Base-by-base conservation (phyloP, 2,797 vertebrate genomes). In the Scarus forsteni region DNA sequence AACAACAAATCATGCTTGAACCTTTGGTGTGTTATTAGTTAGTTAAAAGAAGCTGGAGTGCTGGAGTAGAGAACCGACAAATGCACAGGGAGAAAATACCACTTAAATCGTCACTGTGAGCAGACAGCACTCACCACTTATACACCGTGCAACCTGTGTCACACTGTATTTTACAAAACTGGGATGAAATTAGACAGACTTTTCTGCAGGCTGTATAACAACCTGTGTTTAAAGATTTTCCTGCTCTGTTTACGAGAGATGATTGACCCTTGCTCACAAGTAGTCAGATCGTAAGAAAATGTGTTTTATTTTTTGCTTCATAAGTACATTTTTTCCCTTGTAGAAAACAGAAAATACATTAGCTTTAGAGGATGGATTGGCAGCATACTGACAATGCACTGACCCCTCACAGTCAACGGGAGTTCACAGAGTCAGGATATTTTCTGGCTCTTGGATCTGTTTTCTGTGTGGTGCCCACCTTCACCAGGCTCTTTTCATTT, bases 401-500 rank as follows among this genome's bases (percentile, higher is more conserved):
- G 1, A 13, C 14, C 15, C 12, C 3, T 49, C 8, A 39, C 11
- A 38, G 57, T 13, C n/a, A 39, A 3, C 55, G 42, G 60, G 13
- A 13, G 15, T 50, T 57, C 18, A 45, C 38, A 48, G 64, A 64
- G 44, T 46, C 50, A n/a, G 44, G 27, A 14, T 12, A 8, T 40
- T 9, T 58, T 10, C 46, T 36, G 12, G 14, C 40, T 15, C 40
- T 56, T 19, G 48, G 18, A 19, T 54, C 16, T 9, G 60, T 19
- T 64, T 10, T 8, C 40, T 16, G 49, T 55, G 66, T 62, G 51
- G 54, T 19, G 53, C 44, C 53, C 48, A 67, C 61, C 54, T 69
- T 75, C 46, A 35, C 6, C 6, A 82, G 42, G 18, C 51, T 84
- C 44, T 62, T 34, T 54, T 79, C 18, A 48, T 62, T 64, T 53